Conservation (phyloP, 2,113 vertebrate genomes). For the Neotragus moschatus region DNA sequence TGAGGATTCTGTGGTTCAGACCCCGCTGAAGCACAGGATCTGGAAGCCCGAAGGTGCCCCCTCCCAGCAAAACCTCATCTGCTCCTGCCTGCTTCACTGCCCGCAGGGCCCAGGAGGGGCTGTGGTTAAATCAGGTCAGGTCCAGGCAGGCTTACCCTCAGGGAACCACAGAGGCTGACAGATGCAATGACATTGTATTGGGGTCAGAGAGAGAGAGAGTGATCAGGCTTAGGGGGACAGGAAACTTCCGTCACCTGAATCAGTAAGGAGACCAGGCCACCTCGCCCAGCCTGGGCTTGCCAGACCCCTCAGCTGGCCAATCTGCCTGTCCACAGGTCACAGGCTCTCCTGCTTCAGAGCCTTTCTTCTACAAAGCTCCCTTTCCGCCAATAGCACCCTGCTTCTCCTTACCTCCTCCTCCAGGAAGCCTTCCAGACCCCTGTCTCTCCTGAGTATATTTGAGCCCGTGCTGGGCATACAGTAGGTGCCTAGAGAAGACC, state of each 20-base stretch:
- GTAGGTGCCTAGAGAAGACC: neutral
- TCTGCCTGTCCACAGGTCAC: neutral
- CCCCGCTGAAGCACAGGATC: neutral
- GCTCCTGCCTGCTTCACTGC: neutral
- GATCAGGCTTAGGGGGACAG: neutral
- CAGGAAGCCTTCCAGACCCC: neutral
- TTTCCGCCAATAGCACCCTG: accelerated
- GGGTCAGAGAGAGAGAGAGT: neutral
- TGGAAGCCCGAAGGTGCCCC: neutral
- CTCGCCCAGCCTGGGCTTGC: neutral
- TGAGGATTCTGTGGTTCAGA: neutral
- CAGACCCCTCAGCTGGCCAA: neutral
- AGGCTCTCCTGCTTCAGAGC: neutral
- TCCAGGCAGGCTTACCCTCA: neutral
- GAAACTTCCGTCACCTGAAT: neutral
- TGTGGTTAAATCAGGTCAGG: neutral
- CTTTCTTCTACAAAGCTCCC: neutral
- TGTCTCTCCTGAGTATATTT: neutral
- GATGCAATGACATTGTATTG: neutral
- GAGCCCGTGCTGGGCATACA: neutral
- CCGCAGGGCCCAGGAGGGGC: neutral
- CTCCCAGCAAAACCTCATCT: neutral
- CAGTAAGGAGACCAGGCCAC: neutral
- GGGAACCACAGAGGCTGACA: neutral
- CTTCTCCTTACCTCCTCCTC: neutral